phyloP scores from a whole-genome alignment of 1,140 invertebrate species.

The Saxidomus purpurata region DNA sequence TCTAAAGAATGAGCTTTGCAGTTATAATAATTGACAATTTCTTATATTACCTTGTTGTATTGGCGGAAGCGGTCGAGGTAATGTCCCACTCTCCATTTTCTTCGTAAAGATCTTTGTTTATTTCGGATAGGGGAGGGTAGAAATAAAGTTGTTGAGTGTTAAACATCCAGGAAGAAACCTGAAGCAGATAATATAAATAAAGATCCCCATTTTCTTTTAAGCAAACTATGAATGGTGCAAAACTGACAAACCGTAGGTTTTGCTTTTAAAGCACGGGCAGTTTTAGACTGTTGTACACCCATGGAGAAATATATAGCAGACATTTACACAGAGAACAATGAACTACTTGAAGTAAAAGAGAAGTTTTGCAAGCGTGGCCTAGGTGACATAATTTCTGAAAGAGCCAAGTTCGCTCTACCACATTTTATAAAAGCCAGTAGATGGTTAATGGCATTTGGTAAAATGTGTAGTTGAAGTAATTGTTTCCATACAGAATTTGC shows the following conservation, averaged over 20 bases:
- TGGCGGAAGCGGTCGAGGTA: background rate
- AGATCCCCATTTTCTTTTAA: too few relatives aligned
- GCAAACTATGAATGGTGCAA: background rate
- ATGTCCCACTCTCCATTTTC: constrained; percentile 27
- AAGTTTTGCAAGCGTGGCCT: too few relatives aligned
- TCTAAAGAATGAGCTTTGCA: too few relatives aligned
- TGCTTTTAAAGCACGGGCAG: background rate
- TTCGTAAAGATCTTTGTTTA: background rate
- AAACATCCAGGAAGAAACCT: constrained; percentile 14
- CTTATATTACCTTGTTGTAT: background rate
- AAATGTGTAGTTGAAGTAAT: too few relatives aligned
- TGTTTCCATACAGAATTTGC: too few relatives aligned
- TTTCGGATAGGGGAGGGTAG: background rate
- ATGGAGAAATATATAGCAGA: background rate
- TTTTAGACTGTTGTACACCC: background rate
- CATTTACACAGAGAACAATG: background rate
- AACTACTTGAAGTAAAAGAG: background rate
- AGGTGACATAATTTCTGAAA: too few relatives aligned
- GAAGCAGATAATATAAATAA: background rate
- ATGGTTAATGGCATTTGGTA: too few relatives aligned
- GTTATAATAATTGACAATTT: too few relatives aligned
- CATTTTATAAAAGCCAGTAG: too few relatives aligned
- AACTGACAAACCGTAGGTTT: background rate
- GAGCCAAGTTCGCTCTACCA: too few relatives aligned
- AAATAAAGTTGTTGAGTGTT: background rate